Evolutionary conservation across 2,797 vertebrate species (phyloP), one percentile per base, ranked within the genome.

Genomic region (Huso huso): DNA sequence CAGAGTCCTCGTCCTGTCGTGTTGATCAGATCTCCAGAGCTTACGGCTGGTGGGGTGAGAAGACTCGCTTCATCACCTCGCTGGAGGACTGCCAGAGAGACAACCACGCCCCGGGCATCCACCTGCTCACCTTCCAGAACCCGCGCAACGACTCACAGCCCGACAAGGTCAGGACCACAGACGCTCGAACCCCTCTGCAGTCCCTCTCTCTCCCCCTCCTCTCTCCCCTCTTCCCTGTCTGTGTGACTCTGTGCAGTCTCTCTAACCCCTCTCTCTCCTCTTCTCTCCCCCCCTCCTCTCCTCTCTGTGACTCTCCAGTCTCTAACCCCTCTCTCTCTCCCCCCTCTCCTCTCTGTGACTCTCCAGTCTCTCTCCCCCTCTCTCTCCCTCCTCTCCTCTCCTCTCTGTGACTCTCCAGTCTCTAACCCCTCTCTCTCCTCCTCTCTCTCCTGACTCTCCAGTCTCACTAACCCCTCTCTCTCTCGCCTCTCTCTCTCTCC

Each of bases 21-120:
- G 94, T 95, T 84, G 94, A 93, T 84, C 93, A 94, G 90, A 94
- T 95, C 83, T 95, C 93, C 1, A 94, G 93, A 77, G 92, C 93
- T 49, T 92, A 93, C 65, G 94, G 94, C 88, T 96, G 94, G 94
- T 96, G 94, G 94, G 94, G 94, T 75, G 89, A 93, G 66, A 87
- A 84, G 68, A 93, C 93, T 65, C 89, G 89, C 84, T 96, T 96
- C 66, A 87, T 96, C 79, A 93, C 91, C 65, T 91, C 92, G 79
- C 86, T 96, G 83, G 89, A 90, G 77, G 89, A 78, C 82, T 96
- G 94, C 74, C 88, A 92, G 81, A 92, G 87, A 73, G 91, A 92
- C 83, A 94, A 93, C 86, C 94, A 93, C 86, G 86, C 94, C 80
- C 94, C 94, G 66, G 94, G 94, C 84, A 90, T 96, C 78, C 94